A percentile compares a stretch with the other conserved stretches of the same genome.
Evolutionary conservation across 2,797 vertebrate genomes (phyloP).

Genomic region (Nyctalus aviator): DNA sequence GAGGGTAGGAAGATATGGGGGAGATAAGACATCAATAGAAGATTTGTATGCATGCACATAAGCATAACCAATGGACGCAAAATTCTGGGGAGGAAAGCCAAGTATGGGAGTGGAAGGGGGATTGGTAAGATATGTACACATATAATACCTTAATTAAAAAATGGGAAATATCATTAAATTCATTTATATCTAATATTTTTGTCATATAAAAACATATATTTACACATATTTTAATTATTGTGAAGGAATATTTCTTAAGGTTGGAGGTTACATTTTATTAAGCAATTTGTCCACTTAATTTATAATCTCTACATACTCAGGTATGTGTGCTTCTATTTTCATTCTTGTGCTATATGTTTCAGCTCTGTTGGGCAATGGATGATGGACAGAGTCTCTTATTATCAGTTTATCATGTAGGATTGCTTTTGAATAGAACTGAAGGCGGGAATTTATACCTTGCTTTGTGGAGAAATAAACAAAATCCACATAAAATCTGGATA

Average conservation of each 20-base stretch:
- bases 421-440: neutral
- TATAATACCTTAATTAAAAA: too few relatives aligned
- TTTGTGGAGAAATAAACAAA: neutral
- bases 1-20: too few relatives aligned
- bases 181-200: constrained; percentile 6
- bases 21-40: too few relatives aligned
- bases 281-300: neutral
- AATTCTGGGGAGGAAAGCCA: too few relatives aligned
- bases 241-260: neutral
- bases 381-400: neutral
- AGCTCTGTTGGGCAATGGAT: neutral
- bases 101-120: too few relatives aligned
- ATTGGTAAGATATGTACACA: too few relatives aligned
- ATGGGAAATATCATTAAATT: neutral
- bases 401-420: neutral
- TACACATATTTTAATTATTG: neutral
- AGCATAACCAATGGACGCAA: too few relatives aligned
- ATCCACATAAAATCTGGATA: neutral
- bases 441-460: neutral
- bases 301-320: neutral
- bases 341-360: neutral
- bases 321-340: neutral
- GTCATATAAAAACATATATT: neutral
- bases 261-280: neutral
- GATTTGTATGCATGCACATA: too few relatives aligned